Conservation (phyloP, 2,797 vertebrate species). For the Carcharodon carcharias region DNA sequence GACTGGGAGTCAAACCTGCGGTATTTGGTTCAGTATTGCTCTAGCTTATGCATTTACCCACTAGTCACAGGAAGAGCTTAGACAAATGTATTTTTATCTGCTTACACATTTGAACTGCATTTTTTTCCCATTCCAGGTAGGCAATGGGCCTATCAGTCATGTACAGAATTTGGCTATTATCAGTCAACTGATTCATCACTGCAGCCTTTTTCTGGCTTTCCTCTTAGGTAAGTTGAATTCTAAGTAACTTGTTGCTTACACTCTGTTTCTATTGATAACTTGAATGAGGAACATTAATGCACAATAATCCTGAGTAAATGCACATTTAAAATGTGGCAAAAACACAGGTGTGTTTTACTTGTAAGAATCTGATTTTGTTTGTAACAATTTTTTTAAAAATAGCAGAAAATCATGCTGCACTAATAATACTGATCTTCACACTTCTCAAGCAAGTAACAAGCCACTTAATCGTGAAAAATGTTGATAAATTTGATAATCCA, state of each 20-base stretch:
- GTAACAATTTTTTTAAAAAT: background rate
- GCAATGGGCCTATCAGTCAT: conserved; percentile 50
- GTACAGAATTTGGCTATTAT: conserved; percentile 69
- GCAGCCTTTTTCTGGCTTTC: conserved; percentile 57
- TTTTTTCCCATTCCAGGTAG: conserved; percentile 40
- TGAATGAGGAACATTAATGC: background rate
- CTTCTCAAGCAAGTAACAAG: background rate
- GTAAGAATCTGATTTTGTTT: background rate
- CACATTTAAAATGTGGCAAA: background rate
- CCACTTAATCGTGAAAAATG: background rate
- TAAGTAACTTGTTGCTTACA: background rate
- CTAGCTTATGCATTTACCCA: background rate
- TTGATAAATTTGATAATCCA: background rate
- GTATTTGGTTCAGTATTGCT: background rate
- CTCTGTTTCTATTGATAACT: background rate
- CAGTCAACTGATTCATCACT: conserved; percentile 60
- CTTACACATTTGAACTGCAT: background rate
- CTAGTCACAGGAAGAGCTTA: background rate
- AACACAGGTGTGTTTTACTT: background rate
- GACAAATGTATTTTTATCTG: conserved; percentile 1
- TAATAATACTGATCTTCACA: background rate
- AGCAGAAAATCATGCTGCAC: background rate
- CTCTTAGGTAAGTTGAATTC: conserved; percentile 40
- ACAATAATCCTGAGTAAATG: background rate
- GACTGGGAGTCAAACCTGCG: background rate